phyloP scores from a whole-genome alignment of 2,888 invertebrate genomes.

The Furcula furcula region DNA sequence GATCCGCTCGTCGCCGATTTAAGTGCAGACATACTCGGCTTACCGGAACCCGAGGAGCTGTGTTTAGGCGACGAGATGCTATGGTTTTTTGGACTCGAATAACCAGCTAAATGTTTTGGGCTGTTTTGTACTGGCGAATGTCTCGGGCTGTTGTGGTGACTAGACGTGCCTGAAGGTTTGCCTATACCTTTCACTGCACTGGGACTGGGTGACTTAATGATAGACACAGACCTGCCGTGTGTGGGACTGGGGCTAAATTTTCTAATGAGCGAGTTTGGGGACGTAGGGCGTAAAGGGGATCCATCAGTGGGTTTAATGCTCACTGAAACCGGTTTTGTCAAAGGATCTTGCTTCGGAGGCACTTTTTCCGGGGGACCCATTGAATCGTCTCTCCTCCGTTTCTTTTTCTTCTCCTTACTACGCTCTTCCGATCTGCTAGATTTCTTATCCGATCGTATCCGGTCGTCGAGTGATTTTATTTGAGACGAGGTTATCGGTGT shows the following conservation, averaged over 20 bases:
- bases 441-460: slow-evolving; percentile 71
- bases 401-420: slow-evolving; percentile 87
- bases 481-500: slow-evolving; percentile 88
- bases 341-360: slow-evolving; percentile 86
- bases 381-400: slow-evolving; percentile 87
- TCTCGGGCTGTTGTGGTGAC: slow-evolving; percentile 86
- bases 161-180: slow-evolving; percentile 74
- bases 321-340: slow-evolving; percentile 87
- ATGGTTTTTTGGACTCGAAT: slow-evolving; percentile 90
- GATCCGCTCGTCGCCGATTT: slow-evolving; percentile 89
- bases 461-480: slow-evolving; percentile 71
- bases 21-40: slow-evolving; percentile 93
- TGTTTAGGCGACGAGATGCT: slow-evolving; percentile 91
- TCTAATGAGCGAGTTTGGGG: slow-evolving; percentile 84
- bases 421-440: slow-evolving; percentile 72
- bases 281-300: slow-evolving; percentile 84
- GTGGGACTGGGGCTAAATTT: slow-evolving; percentile 89
- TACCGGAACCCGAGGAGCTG: slow-evolving; percentile 87
- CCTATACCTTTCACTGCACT: slow-evolving; percentile 63
- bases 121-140: slow-evolving; percentile 90
- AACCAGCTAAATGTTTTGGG: slow-evolving; percentile 87
- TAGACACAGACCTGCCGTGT: slow-evolving; percentile 83
- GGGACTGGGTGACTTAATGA: slow-evolving; percentile 83
- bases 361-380: slow-evolving; percentile 93
- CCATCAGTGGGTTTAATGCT: slow-evolving; percentile 86